Percentiles rank a stretch among this genome's conserved stretches.
Conservation (phyloP, 2,113 vertebrate species). For the Clinocottus analis region DNA sequence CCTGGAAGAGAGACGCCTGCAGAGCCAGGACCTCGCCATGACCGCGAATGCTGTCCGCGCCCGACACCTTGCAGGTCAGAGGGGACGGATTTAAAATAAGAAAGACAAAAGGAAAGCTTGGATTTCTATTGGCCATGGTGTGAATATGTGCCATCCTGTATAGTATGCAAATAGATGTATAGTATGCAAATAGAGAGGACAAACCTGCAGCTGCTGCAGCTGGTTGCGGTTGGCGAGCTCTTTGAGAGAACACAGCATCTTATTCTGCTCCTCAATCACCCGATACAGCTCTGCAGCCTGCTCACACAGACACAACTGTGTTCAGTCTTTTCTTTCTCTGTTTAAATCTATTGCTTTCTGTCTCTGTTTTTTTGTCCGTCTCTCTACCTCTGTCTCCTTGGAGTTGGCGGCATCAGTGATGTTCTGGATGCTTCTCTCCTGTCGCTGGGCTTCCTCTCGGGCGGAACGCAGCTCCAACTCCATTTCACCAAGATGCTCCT, state of each 20-base stretch:
- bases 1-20: conserved; percentile 88
- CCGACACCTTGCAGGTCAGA: conserved; percentile 56
- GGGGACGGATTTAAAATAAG: no score
- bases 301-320: background rate
- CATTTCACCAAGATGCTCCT: conserved; percentile 87
- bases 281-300: conserved; percentile 88
- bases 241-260: conserved; percentile 87
- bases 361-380: background rate
- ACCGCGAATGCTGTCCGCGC: conserved; percentile 65
- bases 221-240: conserved; percentile 85
- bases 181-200: conserved; percentile 13
- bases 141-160: background rate
- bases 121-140: background rate
- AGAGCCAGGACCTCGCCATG: conserved; percentile 85
- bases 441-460: conserved; percentile 85
- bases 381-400: conserved; percentile 90
- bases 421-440: conserved; percentile 86
- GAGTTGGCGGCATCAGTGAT: conserved; percentile 84
- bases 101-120: background rate
- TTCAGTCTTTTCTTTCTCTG: background rate
- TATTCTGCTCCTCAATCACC: conserved; percentile 89
- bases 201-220: conserved; percentile 86
- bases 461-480: conserved; percentile 84
- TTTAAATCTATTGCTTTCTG: background rate
- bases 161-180: background rate